These are phyloP conservation scores for Agrilus cyanescens DNA, from an alignment of 2,888 invertebrate genomes.

Conservation along the genomic window DNA sequence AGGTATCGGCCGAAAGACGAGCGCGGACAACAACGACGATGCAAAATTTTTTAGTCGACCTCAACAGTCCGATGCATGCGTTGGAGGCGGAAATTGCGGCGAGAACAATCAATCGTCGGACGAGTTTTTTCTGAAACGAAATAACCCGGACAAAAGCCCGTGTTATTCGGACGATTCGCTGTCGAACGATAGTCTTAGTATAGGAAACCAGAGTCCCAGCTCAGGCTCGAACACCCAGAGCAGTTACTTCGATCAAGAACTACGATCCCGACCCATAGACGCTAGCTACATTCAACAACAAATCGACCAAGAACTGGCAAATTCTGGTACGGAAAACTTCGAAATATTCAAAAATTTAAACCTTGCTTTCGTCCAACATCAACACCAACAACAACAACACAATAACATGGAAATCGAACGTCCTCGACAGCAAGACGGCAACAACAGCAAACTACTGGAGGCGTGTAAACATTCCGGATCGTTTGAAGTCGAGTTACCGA, in stretches of 20 bases:
- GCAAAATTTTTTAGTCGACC: conserved; percentile 17
- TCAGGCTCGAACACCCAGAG: conserved; percentile 33
- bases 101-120: conserved; percentile 16
- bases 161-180: conserved; percentile 63
- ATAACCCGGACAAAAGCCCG: conserved; percentile 49
- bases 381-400: conserved; percentile 10
- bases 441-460: conserved; percentile 10
- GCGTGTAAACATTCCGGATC: conserved; percentile 31
- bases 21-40: conserved; percentile 45
- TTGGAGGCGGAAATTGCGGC: conserved; percentile 10
- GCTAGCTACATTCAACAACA: conserved; percentile 27
- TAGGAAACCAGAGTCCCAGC: conserved; percentile 34
- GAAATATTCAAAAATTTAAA: conserved; percentile 31
- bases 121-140: conserved; percentile 45
- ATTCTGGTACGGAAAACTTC: conserved; percentile 27
- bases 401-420: conserved; percentile 8
- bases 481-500: conserved; percentile 65
- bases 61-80: conserved; percentile 6
- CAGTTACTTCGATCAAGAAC: conserved; percentile 27
- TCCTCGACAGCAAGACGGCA: conserved; percentile 4
- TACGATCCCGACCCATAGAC: conserved; percentile 25
- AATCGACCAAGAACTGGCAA: conserved; percentile 27
- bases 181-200: conserved; percentile 48
- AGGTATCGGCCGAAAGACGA: conserved; percentile 49
- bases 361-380: conserved; percentile 14